Evolutionary conservation across 1,140 invertebrate genomes (phyloP), one percentile per base, ranked within the genome.

Genomic region (Tribolium madens): DNA sequence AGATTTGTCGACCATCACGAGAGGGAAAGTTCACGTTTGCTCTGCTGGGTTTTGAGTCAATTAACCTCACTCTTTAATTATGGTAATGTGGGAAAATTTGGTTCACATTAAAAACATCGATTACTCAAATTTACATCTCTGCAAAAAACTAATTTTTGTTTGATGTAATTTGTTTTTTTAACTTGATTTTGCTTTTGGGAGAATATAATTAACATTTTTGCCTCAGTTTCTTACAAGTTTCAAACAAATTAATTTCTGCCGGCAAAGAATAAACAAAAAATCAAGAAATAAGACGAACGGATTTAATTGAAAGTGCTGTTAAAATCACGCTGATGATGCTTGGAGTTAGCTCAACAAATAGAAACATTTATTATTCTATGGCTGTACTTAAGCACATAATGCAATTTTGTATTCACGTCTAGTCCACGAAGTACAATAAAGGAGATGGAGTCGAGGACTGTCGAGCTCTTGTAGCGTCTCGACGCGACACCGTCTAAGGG

Each of bases 371-470:
- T 64, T 26, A 64, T 64, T 64, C 57, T 33, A 64, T 33, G 57
- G 12, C 57, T 13, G 57, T 64, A 7, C 57, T 64, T 12, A 64
- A 64, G 57, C 31, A 33, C 57, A 64, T 64, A 64, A 64, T 64
- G 36, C 57, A 64, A 64, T 64, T 64, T 64, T n/a, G 57, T 36
- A 64, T 64, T 64, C 57, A 64, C 57, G 57, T 64, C 57, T 64
- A 9, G 26, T 64, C 57, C 57, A 64, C 12, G 57, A 64, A 26
- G 57, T 64, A 64, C 26, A 64, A 64, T 64, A 64, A 64, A 64
- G 57, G 57, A 12, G 57, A 64, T 64, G 26, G 26, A 64, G 57
- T 64, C 57, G 57, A 33, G 57, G 14, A 26, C 57, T 33, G 57
- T 31, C 26, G 57, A 42, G 57, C 26, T 64, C 57, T 64, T 64